A percentile compares a stretch with the other conserved stretches of the same genome.
phyloP scores from a whole-genome alignment of 2,113 vertebrate genomes.

The Lophotis ruficrista region DNA sequence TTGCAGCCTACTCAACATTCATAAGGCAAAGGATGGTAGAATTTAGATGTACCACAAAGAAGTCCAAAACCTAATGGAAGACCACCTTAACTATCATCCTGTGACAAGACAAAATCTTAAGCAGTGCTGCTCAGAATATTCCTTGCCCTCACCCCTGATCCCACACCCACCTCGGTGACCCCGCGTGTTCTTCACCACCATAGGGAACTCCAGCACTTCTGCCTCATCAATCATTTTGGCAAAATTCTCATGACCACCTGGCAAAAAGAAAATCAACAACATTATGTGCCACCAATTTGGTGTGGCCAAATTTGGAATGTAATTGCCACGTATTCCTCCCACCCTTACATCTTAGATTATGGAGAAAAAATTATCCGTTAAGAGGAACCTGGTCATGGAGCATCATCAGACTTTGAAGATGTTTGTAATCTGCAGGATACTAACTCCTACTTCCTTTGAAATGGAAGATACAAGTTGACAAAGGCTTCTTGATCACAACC shows the following conservation, averaged over 20 bases:
- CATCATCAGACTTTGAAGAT: neutral
- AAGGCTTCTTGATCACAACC: neutral
- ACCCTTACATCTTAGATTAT: neutral
- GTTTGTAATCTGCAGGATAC: neutral
- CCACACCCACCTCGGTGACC: slow-evolving; percentile 81
- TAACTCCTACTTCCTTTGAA: neutral
- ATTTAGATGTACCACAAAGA: neutral
- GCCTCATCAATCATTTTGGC: slow-evolving; percentile 87
- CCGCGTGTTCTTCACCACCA: slow-evolving; percentile 85
- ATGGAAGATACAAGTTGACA: neutral
- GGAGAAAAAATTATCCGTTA: neutral
- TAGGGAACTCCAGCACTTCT: slow-evolving; percentile 83
- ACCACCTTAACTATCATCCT: neutral
- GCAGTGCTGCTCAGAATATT: neutral
- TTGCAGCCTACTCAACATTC: neutral
- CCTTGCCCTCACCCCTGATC: neutral
- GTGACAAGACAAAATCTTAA: neutral
- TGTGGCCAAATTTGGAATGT: neutral
- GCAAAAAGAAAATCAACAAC: slow-evolving; percentile 59
- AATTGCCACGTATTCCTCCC: neutral
- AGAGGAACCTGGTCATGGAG: neutral
- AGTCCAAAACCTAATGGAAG: neutral
- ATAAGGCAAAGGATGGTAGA: neutral
- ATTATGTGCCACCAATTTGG: slow-evolving; percentile 1
- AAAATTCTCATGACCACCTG: slow-evolving; percentile 86